Percentiles rank a stretch among this genome's conserved stretches.
These are phyloP conservation scores for Nomada fabriciana DNA, from an alignment of 2,888 invertebrate species.

Conservation along the genomic window DNA sequence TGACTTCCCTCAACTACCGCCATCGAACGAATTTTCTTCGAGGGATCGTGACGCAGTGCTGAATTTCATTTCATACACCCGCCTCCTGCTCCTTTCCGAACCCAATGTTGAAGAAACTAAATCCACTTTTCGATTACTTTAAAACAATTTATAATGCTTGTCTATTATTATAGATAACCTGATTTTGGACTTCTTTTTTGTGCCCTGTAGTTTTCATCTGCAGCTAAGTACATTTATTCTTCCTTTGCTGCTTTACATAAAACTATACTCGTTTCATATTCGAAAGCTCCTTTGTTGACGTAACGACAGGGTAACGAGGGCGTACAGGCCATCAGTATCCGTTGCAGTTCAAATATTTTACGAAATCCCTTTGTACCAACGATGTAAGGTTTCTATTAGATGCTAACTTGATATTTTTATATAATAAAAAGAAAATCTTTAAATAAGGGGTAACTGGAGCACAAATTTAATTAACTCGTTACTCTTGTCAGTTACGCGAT, in stretches of 20 bases:
- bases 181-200: no score
- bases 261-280: no score
- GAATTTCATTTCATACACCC: background rate
- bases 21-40: background rate
- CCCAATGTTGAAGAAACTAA: background rate
- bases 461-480: constrained; percentile 52
- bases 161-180: no score
- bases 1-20: background rate
- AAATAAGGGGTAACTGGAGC: constrained; percentile 24
- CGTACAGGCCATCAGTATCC: no score
- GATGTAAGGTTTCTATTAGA: background rate
- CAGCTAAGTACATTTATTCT: no score
- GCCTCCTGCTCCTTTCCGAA: background rate
- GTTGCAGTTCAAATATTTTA: background rate
- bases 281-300: no score
- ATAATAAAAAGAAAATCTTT: background rate
- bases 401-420: constrained; percentile 4
- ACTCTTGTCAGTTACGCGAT: background rate
- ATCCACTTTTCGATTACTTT: no score
- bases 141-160: no score
- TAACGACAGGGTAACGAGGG: no score
- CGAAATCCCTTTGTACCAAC: background rate
- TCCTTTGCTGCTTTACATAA: no score
- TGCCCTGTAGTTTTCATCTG: no score
- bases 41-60: background rate